Base-by-base conservation (phyloP, 2,888 invertebrate species). In the Agriopis leucophaearia region DNA sequence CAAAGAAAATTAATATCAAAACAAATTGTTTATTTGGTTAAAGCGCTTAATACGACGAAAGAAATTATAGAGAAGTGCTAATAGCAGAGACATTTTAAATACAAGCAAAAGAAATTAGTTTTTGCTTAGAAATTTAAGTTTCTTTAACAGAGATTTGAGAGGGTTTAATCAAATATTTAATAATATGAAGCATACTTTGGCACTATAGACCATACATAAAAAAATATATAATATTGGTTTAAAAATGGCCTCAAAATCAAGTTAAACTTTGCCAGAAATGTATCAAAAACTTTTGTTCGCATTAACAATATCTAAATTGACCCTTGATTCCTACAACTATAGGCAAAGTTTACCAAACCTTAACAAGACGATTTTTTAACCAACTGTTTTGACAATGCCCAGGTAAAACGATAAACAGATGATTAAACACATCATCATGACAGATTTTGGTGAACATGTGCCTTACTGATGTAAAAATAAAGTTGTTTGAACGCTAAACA, bases 21-120 rank as follows among this genome's bases (percentile, higher is more conserved):
- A 80, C 78, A 78, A 79, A 73, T 77, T 68, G 70, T 79, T 86
- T 90, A 90, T 92, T 92, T 92, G 92, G 92, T 91, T 89, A 90
- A 91, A 91, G 90, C 90, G 87, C 84, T 88, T 85, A 83, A 73
- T 58, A 79, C 70, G 76, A 81, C 72, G 73, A 80, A 79, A 71
- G 64, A 73, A 76, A 64, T 66, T n/a, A 38, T 66, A 62, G 63
- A 50, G 60, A 66, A 64, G n/a, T 57, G 0, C 45, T 42, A 50
- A 36, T 55, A 57, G 27, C 10, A 35, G 15, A 48, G 7, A 15
- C 12, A 15, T 36, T 12, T 38, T n/a, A 35, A 58, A 27, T 27
- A 27, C 27, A 27, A 27, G 27, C 27, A 27, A 27, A 27, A 3
- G 27, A 27, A 27, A 27, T 27, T 27, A 27, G 27, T 27, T 27